These are phyloP conservation scores for Otocyon megalotis DNA, from an alignment of 2,113 vertebrate genomes.

Conservation along the genomic window DNA sequence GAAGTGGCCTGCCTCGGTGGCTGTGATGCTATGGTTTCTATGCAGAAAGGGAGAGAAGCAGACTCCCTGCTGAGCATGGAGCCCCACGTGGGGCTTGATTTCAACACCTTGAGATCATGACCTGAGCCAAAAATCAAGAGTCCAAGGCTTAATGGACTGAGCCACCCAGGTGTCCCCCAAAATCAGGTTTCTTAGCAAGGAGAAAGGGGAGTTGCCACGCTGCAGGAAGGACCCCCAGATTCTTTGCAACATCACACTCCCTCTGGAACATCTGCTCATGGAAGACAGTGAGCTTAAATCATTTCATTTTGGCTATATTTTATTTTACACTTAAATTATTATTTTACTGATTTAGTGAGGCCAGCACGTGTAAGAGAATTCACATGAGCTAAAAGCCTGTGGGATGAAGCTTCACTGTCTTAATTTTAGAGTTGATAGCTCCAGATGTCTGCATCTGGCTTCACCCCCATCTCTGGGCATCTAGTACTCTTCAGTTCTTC, in stretches of 20 bases:
- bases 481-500: not conserved
- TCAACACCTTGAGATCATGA: too few species aligned
- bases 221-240: not conserved
- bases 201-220: not conserved
- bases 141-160: not conserved
- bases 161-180: not conserved
- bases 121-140: not conserved
- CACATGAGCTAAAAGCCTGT: not conserved
- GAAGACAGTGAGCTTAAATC: not conserved
- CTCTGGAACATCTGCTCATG: not conserved
- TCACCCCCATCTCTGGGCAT: not conserved
- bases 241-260: not conserved
- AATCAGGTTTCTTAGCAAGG: not conserved
- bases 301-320: not conserved
- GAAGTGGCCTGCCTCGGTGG: not conserved
- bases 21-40: rapidly evolving
- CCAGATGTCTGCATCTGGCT: not conserved
- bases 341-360: not conserved
- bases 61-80: not conserved
- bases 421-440: not conserved
- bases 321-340: not conserved
- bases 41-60: not conserved
- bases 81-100: too few species aligned
- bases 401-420: not conserved
- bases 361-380: not conserved